Evolutionary conservation across 2,797 vertebrate genomes (phyloP).

Genomic region (Coregonus suidteri): DNA sequence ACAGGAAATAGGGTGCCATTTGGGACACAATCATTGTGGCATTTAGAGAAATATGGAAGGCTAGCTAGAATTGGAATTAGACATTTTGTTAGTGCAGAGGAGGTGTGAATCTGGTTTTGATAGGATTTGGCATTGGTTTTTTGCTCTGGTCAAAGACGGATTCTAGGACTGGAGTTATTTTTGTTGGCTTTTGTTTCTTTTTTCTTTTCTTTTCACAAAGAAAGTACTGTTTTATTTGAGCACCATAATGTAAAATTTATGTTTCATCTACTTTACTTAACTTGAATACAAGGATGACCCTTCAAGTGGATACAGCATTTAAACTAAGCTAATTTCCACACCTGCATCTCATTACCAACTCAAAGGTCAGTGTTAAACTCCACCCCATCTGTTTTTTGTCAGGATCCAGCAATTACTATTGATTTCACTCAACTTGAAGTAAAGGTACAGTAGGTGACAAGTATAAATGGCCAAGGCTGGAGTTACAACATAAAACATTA

Average conservation of each 20-base stretch:
- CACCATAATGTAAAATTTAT: no score
- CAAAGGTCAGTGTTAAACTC: slow-evolving; percentile 14
- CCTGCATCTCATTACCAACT: slow-evolving; percentile 13
- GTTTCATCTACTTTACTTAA: neutral
- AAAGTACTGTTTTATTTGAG: neutral
- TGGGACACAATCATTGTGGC: no score
- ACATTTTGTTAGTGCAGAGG: no score
- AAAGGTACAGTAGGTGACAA: slow-evolving; percentile 4
- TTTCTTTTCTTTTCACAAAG: neutral
- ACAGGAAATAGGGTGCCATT: no score
- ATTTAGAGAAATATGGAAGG: no score
- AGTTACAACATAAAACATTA: slow-evolving; percentile 27
- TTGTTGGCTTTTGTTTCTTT: slow-evolving; percentile 2
- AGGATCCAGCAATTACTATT: slow-evolving; percentile 32
- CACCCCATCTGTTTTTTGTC: slow-evolving; percentile 6
- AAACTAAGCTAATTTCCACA: slow-evolving; percentile 2
- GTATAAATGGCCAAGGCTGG: slow-evolving; percentile 5
- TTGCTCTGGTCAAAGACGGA: no score
- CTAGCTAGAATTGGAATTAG: no score
- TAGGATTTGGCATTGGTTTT: no score
- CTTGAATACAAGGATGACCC: no score
- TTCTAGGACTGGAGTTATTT: no score
- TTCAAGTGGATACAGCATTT: neutral
- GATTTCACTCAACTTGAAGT: slow-evolving; percentile 28
- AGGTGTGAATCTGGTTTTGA: no score